These are phyloP conservation scores for Drosophila monieri DNA, from an alignment of 2,888 invertebrate species.

Conservation along the genomic window DNA sequence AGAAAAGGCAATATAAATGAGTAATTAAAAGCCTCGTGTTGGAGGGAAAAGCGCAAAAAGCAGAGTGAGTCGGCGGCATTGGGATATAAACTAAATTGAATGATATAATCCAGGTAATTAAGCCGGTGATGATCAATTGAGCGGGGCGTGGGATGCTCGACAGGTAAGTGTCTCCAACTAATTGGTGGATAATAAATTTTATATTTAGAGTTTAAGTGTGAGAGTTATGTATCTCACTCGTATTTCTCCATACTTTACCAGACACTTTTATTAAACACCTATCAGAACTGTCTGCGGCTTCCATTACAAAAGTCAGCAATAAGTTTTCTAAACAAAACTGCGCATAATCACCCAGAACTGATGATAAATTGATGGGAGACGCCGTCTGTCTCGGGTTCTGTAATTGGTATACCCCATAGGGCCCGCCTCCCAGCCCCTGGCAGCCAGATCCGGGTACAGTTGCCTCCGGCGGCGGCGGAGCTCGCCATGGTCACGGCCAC, in stretches of 20 bases:
- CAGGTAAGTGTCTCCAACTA: neutral
- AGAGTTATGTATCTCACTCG: neutral
- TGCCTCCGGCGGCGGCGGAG: slow-evolving; percentile 12
- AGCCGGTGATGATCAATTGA: slow-evolving; percentile 9
- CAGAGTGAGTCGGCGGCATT: slow-evolving; percentile 1
- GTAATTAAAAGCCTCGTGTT: slow-evolving; percentile 25
- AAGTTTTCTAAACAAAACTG: neutral
- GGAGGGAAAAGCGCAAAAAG: slow-evolving; percentile 9
- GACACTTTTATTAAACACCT: neutral
- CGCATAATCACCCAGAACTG: neutral
- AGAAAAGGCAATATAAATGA: slow-evolving; percentile 7
- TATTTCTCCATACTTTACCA: neutral
- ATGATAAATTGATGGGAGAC: neutral
- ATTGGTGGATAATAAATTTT: neutral
- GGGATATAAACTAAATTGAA: slow-evolving; percentile 14
- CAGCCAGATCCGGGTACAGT: slow-evolving; percentile 12
- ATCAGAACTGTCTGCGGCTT: too few species aligned
- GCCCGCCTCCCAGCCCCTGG: neutral
- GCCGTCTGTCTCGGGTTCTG: neutral
- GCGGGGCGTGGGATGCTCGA: neutral
- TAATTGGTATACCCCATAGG: slow-evolving; percentile 7
- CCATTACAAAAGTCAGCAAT: too few species aligned
- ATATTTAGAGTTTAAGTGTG: neutral
- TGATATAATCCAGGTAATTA: slow-evolving; percentile 34
- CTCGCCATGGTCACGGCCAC: slow-evolving; percentile 34